Evolutionary conservation across 2,113 vertebrate species (phyloP).

Genomic region (Macrotis lagotis): DNA sequence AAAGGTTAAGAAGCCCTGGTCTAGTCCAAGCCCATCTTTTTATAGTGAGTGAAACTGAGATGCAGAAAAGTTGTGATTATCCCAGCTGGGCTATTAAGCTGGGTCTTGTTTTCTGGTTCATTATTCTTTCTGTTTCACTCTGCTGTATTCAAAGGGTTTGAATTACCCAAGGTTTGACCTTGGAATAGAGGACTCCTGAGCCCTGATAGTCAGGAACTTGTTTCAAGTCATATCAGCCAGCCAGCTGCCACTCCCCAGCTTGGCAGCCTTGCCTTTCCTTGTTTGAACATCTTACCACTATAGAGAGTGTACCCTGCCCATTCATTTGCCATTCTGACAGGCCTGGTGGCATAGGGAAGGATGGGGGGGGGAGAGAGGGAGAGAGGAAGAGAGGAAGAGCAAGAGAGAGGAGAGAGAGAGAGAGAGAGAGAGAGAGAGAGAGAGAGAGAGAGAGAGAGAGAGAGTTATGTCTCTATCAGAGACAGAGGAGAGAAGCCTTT

Average conservation of each 20-base stretch:
- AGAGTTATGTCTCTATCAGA: no score
- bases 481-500: background rate
- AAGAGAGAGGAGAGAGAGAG: background rate
- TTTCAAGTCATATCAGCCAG: background rate
- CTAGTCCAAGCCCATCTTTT: background rate
- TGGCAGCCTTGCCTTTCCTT: background rate
- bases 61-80: background rate
- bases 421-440: background rate
- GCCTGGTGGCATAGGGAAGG: background rate
- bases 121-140: background rate
- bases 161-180: background rate
- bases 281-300: background rate
- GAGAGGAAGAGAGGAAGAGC: no score
- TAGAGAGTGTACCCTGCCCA: background rate
- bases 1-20: no score
- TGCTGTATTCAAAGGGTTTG: background rate
- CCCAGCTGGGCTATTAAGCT: background rate
- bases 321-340: no score
- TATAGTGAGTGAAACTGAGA: background rate
- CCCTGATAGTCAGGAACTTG: background rate
- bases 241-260: background rate
- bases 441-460: background rate
- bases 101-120: background rate
- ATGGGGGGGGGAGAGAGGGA: background rate
- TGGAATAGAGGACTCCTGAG: background rate